phyloP scores from a whole-genome alignment of 2,888 invertebrate genomes.

The Protodeltote pygarga region DNA sequence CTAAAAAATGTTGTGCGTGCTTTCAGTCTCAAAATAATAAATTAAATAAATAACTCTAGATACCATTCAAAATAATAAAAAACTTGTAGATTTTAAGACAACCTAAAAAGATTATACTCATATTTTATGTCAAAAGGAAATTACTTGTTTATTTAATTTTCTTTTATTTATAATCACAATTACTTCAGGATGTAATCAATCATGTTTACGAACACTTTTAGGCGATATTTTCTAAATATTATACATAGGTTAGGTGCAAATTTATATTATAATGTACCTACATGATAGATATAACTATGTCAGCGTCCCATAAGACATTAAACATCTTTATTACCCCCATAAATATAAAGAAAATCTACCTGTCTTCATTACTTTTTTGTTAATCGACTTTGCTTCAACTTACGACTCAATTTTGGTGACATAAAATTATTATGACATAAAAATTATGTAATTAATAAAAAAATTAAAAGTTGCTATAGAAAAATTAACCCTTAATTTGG shows the following conservation, averaged over 20 bases:
- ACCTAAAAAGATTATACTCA: too few species aligned
- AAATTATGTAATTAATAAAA: too few species aligned
- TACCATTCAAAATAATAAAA: too few species aligned
- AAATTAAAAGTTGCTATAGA: too few species aligned
- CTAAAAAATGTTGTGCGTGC: too few species aligned
- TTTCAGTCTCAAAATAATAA: too few species aligned
- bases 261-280: constrained; percentile 9
- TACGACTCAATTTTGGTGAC: neutral
- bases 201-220: neutral
- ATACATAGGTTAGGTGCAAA: too few species aligned
- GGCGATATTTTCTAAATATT: neutral
- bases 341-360: constrained; percentile 37
- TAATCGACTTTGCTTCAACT: constrained; percentile 9
- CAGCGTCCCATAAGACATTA: constrained; percentile 46
- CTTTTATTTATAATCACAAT: neutral
- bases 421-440: neutral
- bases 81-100: too few species aligned
- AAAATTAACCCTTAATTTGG: too few species aligned
- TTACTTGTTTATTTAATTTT: neutral
- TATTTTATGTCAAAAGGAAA: neutral
- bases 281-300: constrained; percentile 10
- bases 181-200: neutral
- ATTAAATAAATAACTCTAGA: too few species aligned
- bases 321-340: constrained; percentile 51
- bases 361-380: constrained; percentile 24